A percentile compares a stretch with the other conserved stretches of the same genome.
Evolutionary conservation across 2,888 invertebrate genomes (phyloP).

Genomic region (Diplazon laetatorius): DNA sequence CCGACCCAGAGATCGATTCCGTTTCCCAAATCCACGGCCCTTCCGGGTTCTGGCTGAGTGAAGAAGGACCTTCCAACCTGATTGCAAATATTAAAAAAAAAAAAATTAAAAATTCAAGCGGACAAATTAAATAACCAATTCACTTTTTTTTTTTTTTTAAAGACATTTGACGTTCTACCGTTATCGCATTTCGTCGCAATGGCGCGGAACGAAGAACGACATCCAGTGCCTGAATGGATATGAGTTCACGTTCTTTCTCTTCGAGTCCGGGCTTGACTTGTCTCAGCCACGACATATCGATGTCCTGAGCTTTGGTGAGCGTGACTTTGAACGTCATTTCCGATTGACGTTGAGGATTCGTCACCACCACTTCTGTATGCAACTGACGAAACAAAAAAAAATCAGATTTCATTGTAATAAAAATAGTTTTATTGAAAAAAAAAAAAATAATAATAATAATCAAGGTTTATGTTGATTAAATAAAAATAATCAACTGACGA

Average conservation of each 20-base stretch:
- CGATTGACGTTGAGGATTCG: conserved; percentile 78
- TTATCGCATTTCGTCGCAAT: conserved; percentile 80
- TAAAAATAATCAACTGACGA: too few relatives aligned
- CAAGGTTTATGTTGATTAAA: too few relatives aligned
- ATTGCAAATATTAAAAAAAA: not conserved
- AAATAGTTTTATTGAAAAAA: not conserved
- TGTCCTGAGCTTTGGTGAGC: conserved; percentile 84
- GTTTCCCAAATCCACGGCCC: conserved; percentile 86
- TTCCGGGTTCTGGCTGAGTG: conserved; percentile 82
- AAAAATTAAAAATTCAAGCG: not conserved
- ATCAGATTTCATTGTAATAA: too few relatives aligned
- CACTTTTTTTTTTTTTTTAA: too few relatives aligned
- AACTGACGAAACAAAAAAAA: conserved; percentile 60
- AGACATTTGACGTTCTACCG: conserved; percentile 35
- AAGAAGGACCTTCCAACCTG: conserved; percentile 93
- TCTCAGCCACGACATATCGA: conserved; percentile 84
- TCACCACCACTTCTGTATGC: conserved; percentile 74
- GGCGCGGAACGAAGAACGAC: conserved; percentile 90
- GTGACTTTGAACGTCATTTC: conserved; percentile 82
- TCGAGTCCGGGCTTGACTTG: conserved; percentile 86
- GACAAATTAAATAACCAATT: too few relatives aligned
- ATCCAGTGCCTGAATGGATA: conserved; percentile 91
- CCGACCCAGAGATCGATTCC: conserved; percentile 97
- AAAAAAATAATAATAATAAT: conserved; percentile 13
- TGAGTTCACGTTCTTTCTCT: conserved; percentile 86